phyloP scores from a whole-genome alignment of 2,888 invertebrate species.

The Ornithoptera alexandrae region DNA sequence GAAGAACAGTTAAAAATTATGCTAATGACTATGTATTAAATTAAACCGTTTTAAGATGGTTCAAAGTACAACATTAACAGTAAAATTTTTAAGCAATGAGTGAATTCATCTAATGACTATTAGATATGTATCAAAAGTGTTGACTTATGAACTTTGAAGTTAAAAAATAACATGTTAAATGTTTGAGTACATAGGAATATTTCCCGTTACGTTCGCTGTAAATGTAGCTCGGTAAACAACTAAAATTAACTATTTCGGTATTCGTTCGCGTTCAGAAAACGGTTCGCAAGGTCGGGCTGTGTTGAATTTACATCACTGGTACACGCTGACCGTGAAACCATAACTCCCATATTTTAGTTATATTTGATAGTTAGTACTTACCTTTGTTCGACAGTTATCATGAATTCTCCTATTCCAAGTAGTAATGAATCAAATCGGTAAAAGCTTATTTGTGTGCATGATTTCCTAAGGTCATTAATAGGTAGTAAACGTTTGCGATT shows the following conservation, averaged over 20 bases:
- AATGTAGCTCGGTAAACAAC: conserved; percentile 22
- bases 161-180: neutral
- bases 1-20: too few species aligned
- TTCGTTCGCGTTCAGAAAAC: conserved; percentile 19
- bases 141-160: neutral
- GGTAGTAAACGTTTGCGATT: too few species aligned
- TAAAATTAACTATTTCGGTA: conserved; percentile 30
- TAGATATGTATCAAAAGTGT: neutral
- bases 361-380: neutral
- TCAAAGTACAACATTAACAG: neutral
- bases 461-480: too few species aligned
- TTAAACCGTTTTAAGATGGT: too few species aligned
- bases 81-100: neutral
- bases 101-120: neutral
- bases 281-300: conserved; percentile 21
- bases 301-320: conserved; percentile 3
- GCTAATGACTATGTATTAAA: too few species aligned
- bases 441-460: too few species aligned
- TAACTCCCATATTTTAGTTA: neutral
- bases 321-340: conserved; percentile 17
- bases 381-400: too few species aligned
- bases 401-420: neutral
- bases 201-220: conserved; percentile 6
- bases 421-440: neutral
- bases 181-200: conserved; percentile 32